Percentiles rank a stretch among this genome's conserved stretches.
Conservation (phyloP, 2,888 invertebrate genomes). For the Myathropa florea region DNA sequence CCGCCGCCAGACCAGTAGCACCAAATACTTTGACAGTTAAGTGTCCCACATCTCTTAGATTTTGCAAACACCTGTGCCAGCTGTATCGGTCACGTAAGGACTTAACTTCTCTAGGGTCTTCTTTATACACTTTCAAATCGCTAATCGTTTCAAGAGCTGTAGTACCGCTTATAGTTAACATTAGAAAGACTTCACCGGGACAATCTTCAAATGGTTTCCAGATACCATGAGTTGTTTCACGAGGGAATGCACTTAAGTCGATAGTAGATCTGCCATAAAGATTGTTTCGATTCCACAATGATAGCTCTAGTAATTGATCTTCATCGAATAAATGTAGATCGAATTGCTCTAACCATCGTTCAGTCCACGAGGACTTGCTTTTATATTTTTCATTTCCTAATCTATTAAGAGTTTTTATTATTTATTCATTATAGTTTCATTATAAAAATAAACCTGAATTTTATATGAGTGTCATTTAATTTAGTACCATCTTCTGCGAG, state of each 20-base stretch:
- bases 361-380: conserved; percentile 93
- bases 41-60: conserved; percentile 94
- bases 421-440: neutral
- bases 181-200: conserved; percentile 90
- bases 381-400: conserved; percentile 99
- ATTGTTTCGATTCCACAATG: conserved; percentile 85
- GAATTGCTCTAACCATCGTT: conserved; percentile 97
- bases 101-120: conserved; percentile 87
- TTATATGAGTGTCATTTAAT: conserved; percentile 95
- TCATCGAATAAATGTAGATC: conserved; percentile 98
- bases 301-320: conserved; percentile 94
- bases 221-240: conserved; percentile 94
- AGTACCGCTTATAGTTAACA: conserved; percentile 97
- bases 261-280: conserved; percentile 87
- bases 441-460: conserved; percentile 88
- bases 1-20: conserved; percentile 93
- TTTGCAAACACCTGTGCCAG: conserved; percentile 86
- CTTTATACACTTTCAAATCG: conserved; percentile 92
- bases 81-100: conserved; percentile 82
- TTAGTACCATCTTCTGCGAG: conserved; percentile 92
- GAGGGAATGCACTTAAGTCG: conserved; percentile 90
- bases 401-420: conserved; percentile 81
- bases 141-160: conserved; percentile 96
- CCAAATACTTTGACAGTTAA: conserved; percentile 95
- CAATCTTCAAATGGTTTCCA: conserved; percentile 95